A percentile compares a stretch with the other conserved stretches of the same genome.
Conservation (phyloP, 2,113 vertebrate genomes). For the Pelodiscus sinensis region DNA sequence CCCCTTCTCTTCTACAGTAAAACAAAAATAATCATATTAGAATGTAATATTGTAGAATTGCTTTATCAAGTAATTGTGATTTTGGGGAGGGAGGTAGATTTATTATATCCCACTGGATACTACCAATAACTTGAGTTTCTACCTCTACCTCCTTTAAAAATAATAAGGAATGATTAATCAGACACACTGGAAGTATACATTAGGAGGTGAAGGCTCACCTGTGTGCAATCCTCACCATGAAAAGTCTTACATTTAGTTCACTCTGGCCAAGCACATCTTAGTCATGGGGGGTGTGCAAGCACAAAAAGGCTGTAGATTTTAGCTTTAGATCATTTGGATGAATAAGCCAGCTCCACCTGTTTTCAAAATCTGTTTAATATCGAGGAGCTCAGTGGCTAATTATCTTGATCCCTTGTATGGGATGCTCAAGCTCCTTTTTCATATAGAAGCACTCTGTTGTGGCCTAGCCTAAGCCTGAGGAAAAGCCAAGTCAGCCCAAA, state of each 20-base stretch:
- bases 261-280: neutral
- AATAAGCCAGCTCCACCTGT: neutral
- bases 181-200: rapidly evolving
- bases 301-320: neutral
- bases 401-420: neutral
- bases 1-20: slow-evolving; percentile 34
- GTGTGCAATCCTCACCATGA: neutral
- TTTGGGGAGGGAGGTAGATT: neutral
- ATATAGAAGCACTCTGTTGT: rapidly evolving
- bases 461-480: neutral
- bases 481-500: neutral
- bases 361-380: neutral
- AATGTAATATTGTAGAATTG: slow-evolving; percentile 19
- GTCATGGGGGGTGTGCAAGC: neutral
- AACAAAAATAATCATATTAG: slow-evolving; percentile 11
- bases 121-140: slow-evolving; percentile 17
- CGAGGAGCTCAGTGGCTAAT: neutral
- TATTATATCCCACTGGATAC: neutral
- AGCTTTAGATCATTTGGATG: neutral
- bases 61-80: slow-evolving; percentile 26
- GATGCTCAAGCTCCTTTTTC: neutral
- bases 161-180: neutral
- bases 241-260: neutral
- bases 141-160: neutral
- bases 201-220: neutral